phyloP scores from a whole-genome alignment of 35 echinoderm and acorn worm species.

The Hemicentrotus pulcherrimus region DNA sequence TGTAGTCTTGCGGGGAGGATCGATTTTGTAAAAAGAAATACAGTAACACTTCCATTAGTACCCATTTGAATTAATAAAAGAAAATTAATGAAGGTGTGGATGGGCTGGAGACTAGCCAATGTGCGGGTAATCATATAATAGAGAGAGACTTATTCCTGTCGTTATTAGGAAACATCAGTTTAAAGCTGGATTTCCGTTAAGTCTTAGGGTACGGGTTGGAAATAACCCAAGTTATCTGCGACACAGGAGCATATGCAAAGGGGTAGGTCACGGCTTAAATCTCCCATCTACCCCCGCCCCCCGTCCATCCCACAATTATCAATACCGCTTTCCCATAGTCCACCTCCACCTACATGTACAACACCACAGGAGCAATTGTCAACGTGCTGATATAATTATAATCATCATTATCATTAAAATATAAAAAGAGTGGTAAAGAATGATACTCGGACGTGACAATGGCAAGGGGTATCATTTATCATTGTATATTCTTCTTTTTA shows the following conservation, averaged over 20 bases:
- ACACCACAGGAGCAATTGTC: no score
- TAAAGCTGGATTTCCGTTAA: conserved; percentile 42
- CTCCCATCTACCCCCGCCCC: neutral
- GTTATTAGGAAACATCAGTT: conserved; percentile 11
- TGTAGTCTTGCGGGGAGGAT: no score
- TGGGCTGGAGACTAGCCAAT: neutral
- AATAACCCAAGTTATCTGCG: conserved; percentile 10
- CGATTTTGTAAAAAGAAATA: no score
- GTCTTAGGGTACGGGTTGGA: conserved; percentile 34
- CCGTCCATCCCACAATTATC: no score
- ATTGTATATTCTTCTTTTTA: neutral
- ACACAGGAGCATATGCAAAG: neutral
- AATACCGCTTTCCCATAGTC: no score
- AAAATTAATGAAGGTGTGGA: neutral
- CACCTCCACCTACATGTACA: no score
- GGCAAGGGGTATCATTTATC: no score
- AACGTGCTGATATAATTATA: no score
- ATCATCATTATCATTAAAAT: no score
- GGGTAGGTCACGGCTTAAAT: neutral
- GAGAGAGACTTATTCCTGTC: conserved; percentile 18
- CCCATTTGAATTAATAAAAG: neutral
- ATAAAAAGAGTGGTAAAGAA: no score
- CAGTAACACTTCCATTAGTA: neutral
- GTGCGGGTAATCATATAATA: neutral
- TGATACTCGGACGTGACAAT: no score